phyloP scores from a whole-genome alignment of 2,797 vertebrate genomes.

The Carapus acus region DNA sequence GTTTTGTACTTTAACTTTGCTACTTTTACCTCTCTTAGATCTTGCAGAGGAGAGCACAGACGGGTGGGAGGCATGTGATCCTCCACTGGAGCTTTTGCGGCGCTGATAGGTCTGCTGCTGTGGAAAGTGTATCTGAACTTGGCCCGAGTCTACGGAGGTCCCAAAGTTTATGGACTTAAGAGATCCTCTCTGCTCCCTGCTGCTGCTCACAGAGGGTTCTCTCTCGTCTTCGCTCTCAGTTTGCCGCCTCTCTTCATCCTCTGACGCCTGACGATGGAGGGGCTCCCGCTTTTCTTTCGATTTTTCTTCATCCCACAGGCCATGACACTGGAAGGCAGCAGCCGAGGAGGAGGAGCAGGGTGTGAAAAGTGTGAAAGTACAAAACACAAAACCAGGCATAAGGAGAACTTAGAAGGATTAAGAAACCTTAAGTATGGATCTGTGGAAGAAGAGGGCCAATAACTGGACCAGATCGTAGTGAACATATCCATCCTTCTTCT shows the following conservation, averaged over 20 bases:
- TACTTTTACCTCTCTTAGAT: slow-evolving; percentile 89
- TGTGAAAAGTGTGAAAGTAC: not conserved
- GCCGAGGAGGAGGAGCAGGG: not conserved
- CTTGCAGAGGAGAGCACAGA: slow-evolving; percentile 81
- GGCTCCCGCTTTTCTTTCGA: slow-evolving; percentile 60
- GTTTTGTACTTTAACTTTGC: no score
- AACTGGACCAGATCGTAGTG: slow-evolving; percentile 94
- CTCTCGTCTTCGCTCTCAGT: slow-evolving; percentile 54
- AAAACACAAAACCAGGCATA: no score
- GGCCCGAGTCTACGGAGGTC: slow-evolving; percentile 79
- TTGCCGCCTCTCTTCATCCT: slow-evolving; percentile 69
- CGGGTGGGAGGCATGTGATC: slow-evolving; percentile 78
- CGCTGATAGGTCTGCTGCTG: slow-evolving; percentile 80
- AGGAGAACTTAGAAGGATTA: not conserved
- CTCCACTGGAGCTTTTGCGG: slow-evolving; percentile 82
- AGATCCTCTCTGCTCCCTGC: slow-evolving; percentile 73
- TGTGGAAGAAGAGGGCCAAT: slow-evolving; percentile 94
- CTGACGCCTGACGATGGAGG: slow-evolving; percentile 72
- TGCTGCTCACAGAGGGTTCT: slow-evolving; percentile 53
- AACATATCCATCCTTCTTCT: slow-evolving; percentile 96
- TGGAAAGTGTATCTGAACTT: slow-evolving; percentile 79
- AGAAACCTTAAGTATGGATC: slow-evolving; percentile 93
- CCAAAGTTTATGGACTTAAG: slow-evolving; percentile 84
- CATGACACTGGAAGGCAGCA: slow-evolving; percentile 86
- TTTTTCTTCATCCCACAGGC: slow-evolving; percentile 94